phyloP scores from a whole-genome alignment of 2,113 vertebrate genomes.

The Accipiter cooperii region DNA sequence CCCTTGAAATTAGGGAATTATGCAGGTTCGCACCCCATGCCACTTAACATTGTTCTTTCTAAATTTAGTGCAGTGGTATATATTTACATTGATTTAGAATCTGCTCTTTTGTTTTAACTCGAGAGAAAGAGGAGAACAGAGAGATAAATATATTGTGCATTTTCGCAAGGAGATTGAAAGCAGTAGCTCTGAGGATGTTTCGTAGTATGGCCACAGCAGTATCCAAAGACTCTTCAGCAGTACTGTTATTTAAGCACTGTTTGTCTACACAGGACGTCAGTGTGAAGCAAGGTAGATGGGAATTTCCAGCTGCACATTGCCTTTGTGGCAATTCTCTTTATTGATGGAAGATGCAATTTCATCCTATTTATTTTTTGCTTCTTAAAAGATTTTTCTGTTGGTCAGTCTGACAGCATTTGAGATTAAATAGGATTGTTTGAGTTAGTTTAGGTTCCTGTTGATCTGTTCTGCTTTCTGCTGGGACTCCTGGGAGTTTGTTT shows the following conservation, averaged over 20 bases:
- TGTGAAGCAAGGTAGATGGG: background rate
- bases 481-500: background rate
- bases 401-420: background rate
- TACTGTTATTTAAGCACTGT: background rate
- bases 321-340: background rate
- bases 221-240: background rate
- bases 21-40: accelerated
- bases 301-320: background rate
- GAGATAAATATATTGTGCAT: accelerated
- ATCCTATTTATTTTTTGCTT: background rate
- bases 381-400: background rate
- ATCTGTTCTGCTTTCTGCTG: background rate
- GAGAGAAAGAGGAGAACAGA: background rate
- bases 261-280: background rate
- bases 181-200: background rate
- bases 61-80: background rate
- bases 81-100: background rate
- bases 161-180: background rate
- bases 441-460: background rate
- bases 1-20: background rate
- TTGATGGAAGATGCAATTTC: background rate
- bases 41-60: background rate
- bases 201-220: background rate
- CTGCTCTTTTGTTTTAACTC: background rate
- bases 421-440: background rate